Base-by-base conservation (phyloP, 1,140 invertebrate species). In the Holcopasites calliopsidis region DNA sequence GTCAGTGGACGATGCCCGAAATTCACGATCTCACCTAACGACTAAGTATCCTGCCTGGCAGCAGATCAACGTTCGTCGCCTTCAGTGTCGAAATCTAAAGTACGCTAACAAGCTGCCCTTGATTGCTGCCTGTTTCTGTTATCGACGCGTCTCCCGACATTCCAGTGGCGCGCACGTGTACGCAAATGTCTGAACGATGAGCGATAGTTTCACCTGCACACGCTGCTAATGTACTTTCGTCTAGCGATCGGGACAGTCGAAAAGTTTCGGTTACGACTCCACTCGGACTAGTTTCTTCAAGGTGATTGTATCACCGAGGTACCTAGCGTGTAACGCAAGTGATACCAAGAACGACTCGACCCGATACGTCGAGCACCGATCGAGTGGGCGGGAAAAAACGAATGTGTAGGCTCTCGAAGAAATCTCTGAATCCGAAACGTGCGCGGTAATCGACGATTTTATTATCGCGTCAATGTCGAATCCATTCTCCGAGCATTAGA, bases 11-110 rank as follows among this genome's bases (percentile, higher is more conserved):
- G n/a, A n/a, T n/a, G n/a, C n/a, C n/a, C n/a, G n/a, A n/a, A n/a
- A n/a, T n/a, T n/a, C n/a, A n/a, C n/a, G n/a, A n/a, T n/a, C 44
- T 35, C 40, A 16, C 66, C 40, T 58, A 35, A 57, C 57, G 28
- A 72, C 42, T 26, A 35, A 33, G 11, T 42, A 58, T 35, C 7
- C 54, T n/a, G 13, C 2, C 23, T 28, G 8, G 4, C 18, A 13
- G 38, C 58, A n/a, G n/a, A n/a, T n/a, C 54, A 49, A 52, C 57
- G 71, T 81, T 81, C 52, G 44, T 26, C 52, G 23, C 44, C 76
- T 75, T 74, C 62, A 26, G 49, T 76, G 50, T 28, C 64, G 54
- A 35, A 38, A 13, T 23, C 35, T 18, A 38, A 58, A 58, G 28
- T 33, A n/a, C 7, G 18, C 38, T 40, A 40, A 42, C n/a, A 26